phyloP scores from a whole-genome alignment of 92 coral and sea anemone genomes.

The Phenganax stokvisi region DNA sequence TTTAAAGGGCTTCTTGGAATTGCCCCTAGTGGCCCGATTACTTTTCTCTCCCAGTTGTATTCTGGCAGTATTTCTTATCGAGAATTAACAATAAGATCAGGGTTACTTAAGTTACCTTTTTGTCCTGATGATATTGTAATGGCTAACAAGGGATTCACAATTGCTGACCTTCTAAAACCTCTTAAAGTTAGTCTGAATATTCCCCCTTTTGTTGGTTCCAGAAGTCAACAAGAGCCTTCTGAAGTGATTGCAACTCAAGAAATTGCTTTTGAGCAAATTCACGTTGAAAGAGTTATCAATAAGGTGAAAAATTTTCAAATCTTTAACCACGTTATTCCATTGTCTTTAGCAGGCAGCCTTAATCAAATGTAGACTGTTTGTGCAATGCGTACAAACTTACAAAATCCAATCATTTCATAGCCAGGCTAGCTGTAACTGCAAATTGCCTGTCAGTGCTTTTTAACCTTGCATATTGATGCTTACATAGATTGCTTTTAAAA shows the following conservation, averaged over 20 bases:
- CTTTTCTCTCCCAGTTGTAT: constrained; percentile 48
- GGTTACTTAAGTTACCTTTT: constrained; percentile 35
- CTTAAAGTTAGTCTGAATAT: constrained; percentile 35
- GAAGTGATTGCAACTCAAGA: constrained; percentile 42
- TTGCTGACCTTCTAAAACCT: constrained; percentile 34
- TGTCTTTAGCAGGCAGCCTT: constrained; percentile 41
- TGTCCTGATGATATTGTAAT: constrained; percentile 20
- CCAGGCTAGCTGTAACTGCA: not conserved
- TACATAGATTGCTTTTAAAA: not conserved
- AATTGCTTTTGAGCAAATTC: constrained; percentile 48
- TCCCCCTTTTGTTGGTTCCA: constrained; percentile 42
- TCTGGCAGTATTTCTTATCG: constrained; percentile 38
- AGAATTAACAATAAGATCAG: constrained; percentile 37
- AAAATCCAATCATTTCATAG: constrained; percentile 38
- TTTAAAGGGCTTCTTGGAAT: constrained; percentile 52
- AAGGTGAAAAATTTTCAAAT: constrained; percentile 42
- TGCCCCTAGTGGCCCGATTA: constrained; percentile 49
- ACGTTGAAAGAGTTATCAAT: constrained; percentile 41
- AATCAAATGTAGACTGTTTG: constrained; percentile 56
- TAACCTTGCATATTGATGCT: not conserved
- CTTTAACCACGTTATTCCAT: constrained; percentile 37
- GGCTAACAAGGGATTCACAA: constrained; percentile 51
- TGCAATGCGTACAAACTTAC: constrained; percentile 40
- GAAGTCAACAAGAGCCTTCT: constrained; percentile 30
- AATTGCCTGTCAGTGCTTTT: not conserved